These are phyloP conservation scores for Psococerastis gibbosa DNA, from an alignment of 2,888 invertebrate species.

Conservation along the genomic window DNA sequence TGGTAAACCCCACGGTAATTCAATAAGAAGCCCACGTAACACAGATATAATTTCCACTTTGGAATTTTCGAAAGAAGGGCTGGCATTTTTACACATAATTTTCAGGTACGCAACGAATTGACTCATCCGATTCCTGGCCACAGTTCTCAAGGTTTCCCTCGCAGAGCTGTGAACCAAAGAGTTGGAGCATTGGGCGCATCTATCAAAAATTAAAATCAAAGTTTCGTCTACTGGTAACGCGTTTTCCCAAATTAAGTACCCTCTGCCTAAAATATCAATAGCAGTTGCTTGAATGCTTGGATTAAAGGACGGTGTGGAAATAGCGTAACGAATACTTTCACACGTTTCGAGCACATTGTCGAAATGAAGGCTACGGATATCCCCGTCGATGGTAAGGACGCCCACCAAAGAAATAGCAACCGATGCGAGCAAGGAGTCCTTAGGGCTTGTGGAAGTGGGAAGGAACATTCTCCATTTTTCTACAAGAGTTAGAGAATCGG, in stretches of 20 bases:
- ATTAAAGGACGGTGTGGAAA: background rate
- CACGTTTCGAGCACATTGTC: background rate
- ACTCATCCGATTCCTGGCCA: background rate
- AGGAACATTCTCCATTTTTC: background rate
- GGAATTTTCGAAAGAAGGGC: background rate
- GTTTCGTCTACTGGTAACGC: background rate
- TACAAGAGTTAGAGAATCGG: background rate
- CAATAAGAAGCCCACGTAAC: background rate
- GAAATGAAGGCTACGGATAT: background rate
- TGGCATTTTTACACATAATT: background rate
- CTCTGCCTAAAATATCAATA: background rate
- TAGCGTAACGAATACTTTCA: background rate
- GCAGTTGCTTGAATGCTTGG: background rate
- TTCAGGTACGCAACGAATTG: background rate
- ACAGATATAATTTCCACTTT: slow-evolving; percentile 1
- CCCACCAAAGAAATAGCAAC: background rate
- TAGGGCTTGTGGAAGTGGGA: background rate
- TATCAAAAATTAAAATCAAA: background rate
- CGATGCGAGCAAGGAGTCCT: background rate
- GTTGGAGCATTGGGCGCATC: background rate
- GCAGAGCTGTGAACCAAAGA: background rate
- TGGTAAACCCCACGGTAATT: background rate
- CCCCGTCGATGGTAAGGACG: background rate
- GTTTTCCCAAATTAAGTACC: background rate
- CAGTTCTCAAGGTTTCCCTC: background rate